Evolutionary conservation across 2,888 invertebrate species (phyloP), one percentile per base, ranked within the genome.

Genomic region (Andrena dorsata): DNA sequence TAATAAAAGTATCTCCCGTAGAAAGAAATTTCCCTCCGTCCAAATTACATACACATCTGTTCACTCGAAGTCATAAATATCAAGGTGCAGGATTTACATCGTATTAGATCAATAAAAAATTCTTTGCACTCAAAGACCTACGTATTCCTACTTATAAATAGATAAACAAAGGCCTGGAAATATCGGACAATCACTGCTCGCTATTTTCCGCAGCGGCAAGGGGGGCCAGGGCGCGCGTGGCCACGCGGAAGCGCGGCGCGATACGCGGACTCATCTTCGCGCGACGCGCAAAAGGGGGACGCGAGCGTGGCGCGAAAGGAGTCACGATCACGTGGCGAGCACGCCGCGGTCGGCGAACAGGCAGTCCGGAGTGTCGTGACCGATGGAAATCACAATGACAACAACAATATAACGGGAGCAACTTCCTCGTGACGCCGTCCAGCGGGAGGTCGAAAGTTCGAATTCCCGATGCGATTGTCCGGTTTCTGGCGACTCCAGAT

Each of bases 321-420:
- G 71, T 84, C 81, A 84, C 82, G 85, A 85, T 82, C 84, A 82
- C 72, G 82, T 71, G 61, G 80, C 61, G 56, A 64, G 82, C 80
- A 80, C 82, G 85, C 56, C 72, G 61, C 75, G 76, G 65, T 70
- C 74, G 77, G 53, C 28, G 28, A 51, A 23, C 76, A 6, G 13
- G 58, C 30, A 28, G 72, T 6, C 49, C n/a, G 74, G 13, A 69
- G 58, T 61, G 64, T 72, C 78, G 72, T 41, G 78, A 49, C 49
- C 66, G 69, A 77, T 72, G 74, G 71, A 58, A 78, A 76, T 64
- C 72, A 80, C 81, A 72, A 74, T 65, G 65, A 76, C 72, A 76
- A 82, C 70, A 76, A 74, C 65, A 70, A 47, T 69, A 65, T 51
- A 58, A 60, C 71, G 47, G 20, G 64, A 30, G 65, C 79, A 61